Evolutionary conservation across 2,797 vertebrate genomes (phyloP), one percentile per base, ranked within the genome.

Genomic region (Myotis vivesi): DNA sequence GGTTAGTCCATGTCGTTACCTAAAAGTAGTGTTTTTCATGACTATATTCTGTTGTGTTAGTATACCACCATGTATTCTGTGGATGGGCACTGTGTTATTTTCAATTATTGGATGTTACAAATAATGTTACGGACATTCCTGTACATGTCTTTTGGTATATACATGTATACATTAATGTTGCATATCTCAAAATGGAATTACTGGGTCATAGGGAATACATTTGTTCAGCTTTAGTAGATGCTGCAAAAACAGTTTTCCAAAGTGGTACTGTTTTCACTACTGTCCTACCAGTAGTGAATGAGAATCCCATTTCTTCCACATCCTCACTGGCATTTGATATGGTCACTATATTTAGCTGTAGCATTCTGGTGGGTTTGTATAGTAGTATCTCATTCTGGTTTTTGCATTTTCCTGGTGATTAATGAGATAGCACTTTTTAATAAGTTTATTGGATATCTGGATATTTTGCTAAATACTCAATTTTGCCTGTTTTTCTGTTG

Each of bases 401-500:
- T 91, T 71, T 89, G 75, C 55, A 38, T 77, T 85, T 92, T 53
- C 8, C 41, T 86, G 11, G 55, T 77, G 28, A 44, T 25, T 57
- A 64, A 86, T 53, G 82, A 92, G 38, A 51, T 22, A 53, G 3
- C n/a, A 64, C 80, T 69, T 73, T 59, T 51, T 19, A 77, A 9
- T 71, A 22, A n/a, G 16, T 81, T 80, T 59, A 59, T 36, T 89
- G 81, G 62, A 79, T 20, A 44, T 79, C 57, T 64, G 30, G 13
- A 23, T 87, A 66, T 49, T 53, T 85, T 75, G 15, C 76, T 87
- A 83, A 66, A 71, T 87, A 44, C 2, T 20, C 28, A 33, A 12
- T 71, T 81, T 30, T 83, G n/a, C 69, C 23, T 80, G 33, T 57
- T 92, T 82, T 86, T 92, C 55, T 94, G 28, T 86, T 79, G 51